Conservation (phyloP, 2,113 vertebrate species). For the Brachypteracias leptosomus region DNA sequence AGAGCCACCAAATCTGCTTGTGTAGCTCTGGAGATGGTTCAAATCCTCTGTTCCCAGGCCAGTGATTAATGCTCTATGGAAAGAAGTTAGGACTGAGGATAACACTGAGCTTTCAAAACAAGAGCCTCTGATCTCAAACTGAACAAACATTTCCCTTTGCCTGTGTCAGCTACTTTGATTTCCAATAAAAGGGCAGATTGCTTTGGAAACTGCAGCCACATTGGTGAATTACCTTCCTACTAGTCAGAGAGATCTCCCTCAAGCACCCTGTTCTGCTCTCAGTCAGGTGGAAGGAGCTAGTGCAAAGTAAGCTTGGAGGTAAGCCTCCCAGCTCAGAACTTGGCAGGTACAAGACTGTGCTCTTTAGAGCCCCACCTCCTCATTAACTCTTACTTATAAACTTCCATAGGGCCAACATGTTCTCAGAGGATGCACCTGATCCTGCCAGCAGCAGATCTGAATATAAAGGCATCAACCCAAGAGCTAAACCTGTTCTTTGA, state of each 20-base stretch:
- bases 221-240: neutral
- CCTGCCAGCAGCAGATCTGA: neutral
- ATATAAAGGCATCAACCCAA: neutral
- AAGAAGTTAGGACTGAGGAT: neutral
- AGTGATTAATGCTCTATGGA: slow-evolving; percentile 38
- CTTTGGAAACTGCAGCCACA: neutral
- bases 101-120: slow-evolving; percentile 58
- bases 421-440: neutral
- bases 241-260: neutral
- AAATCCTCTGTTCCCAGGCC: slow-evolving; percentile 15
- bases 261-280: neutral
- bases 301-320: neutral
- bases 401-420: neutral
- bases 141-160: slow-evolving; percentile 44
- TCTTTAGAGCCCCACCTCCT: neutral
- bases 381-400: neutral
- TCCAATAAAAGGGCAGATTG: neutral
- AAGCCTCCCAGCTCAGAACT: neutral
- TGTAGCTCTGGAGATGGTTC: slow-evolving; percentile 23
- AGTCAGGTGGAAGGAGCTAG: neutral
- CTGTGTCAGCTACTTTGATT: slow-evolving; percentile 28
- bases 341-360: neutral
- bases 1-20: slow-evolving; percentile 44
- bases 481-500: neutral
- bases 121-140: slow-evolving; percentile 33